A percentile compares a stretch with the other conserved stretches of the same genome.
Evolutionary conservation across 2,797 vertebrate genomes (phyloP).

Genomic region (Percopsis omiscomaycus): DNA sequence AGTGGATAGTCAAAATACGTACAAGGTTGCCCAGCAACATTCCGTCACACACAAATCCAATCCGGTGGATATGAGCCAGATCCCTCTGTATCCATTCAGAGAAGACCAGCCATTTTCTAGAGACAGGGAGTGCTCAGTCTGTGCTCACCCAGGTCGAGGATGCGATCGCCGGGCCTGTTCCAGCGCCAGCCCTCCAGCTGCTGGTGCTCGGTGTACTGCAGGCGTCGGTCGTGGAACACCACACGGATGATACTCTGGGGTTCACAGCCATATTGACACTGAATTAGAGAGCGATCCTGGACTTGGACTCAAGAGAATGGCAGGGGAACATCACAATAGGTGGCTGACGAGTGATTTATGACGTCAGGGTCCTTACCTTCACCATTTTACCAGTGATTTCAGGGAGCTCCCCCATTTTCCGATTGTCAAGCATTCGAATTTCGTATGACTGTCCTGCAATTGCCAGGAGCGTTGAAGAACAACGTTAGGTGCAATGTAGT

Average conservation of each 20-base stretch:
- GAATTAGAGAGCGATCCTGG: background rate
- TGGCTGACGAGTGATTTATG: background rate
- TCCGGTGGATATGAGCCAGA: constrained; percentile 1
- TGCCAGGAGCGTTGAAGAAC: constrained; percentile 10
- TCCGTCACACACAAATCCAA: constrained; percentile 9
- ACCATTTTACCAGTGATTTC: constrained; percentile 96
- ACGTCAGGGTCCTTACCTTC: constrained; percentile 81
- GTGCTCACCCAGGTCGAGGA: constrained; percentile 90
- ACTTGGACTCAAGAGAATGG: background rate
- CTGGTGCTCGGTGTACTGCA: constrained; percentile 96
- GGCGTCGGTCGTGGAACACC: constrained; percentile 92
- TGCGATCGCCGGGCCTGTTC: constrained; percentile 93
- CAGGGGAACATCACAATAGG: background rate
- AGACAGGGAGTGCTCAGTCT: background rate
- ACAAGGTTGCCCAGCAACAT: constrained; percentile 23
- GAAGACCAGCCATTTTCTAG: constrained; percentile 4
- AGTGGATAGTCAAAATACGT: constrained; percentile 18
- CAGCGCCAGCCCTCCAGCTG: constrained; percentile 96
- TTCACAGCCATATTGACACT: constrained; percentile 4
- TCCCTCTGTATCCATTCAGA: background rate
- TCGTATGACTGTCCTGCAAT: constrained; percentile 96
- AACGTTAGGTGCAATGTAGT: background rate
- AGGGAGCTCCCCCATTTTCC: constrained; percentile 93
- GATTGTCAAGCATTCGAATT: constrained; percentile 98
- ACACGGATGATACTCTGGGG: constrained; percentile 93